Conservation (phyloP, 2,797 vertebrate genomes). For the Champsocephalus gunnari region DNA sequence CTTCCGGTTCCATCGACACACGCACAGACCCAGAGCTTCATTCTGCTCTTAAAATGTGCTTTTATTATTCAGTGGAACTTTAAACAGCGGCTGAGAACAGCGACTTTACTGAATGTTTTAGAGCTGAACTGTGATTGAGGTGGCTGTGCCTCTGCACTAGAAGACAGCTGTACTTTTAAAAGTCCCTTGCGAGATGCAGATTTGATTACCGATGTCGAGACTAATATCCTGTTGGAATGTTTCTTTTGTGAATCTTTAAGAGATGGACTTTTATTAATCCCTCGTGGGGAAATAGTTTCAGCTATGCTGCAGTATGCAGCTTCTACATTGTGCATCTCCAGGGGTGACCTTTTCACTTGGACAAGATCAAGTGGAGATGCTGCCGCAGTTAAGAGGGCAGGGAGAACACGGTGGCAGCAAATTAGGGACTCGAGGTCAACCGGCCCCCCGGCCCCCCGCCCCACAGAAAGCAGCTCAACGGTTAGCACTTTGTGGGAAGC, state of each 20-base stretch:
- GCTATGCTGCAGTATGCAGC: neutral
- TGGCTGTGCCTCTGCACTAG: constrained; percentile 55
- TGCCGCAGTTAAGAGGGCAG: constrained; percentile 70
- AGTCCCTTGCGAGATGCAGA: constrained; percentile 54
- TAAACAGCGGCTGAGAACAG: constrained; percentile 61
- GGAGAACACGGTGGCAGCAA: constrained; percentile 56
- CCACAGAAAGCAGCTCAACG: constrained; percentile 50
- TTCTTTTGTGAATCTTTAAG: constrained; percentile 7
- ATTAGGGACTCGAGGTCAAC: constrained; percentile 59
- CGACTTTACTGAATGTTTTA: constrained; percentile 71
- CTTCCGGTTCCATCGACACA: constrained; percentile 64
- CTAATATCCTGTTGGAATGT: constrained; percentile 9
- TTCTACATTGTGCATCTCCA: constrained; percentile 53
- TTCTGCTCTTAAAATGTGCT: constrained; percentile 68
- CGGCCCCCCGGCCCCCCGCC: constrained; percentile 46
- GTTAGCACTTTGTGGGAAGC: constrained; percentile 78
- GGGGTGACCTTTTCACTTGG: constrained; percentile 77
- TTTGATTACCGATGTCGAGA: constrained; percentile 50
- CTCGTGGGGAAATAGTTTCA: too few species aligned
- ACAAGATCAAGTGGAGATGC: constrained; percentile 81
- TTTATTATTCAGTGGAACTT: constrained; percentile 80
- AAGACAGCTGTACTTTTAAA: constrained; percentile 71
- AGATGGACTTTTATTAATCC: too few species aligned
- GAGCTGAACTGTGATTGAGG: constrained; percentile 52
- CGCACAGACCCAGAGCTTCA: constrained; percentile 63